Base-by-base conservation (phyloP, 2,113 vertebrate species). In the Bolborhynchus lineola region DNA sequence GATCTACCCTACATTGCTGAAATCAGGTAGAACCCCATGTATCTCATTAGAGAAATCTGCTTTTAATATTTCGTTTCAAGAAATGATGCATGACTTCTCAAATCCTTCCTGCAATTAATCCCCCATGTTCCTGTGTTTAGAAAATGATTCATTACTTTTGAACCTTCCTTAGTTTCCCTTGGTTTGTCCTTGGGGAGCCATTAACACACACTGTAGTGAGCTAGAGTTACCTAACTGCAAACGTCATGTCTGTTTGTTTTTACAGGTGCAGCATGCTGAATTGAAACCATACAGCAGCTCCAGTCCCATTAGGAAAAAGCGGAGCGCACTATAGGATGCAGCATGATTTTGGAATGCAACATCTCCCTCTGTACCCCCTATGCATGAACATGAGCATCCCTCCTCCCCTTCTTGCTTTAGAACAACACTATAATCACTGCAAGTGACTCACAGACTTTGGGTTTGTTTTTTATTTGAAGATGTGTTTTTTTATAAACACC, bases 61-160 rank as follows among this genome's bases (percentile, higher is more conserved):
- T 98, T 99, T 98, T 98, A 99, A 99, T 99, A 99, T 98, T 99
- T 97, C 91, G 96, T 98, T 98, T 98, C 98, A 94, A 98, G 97
- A 98, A 98, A 98, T 98, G 99, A 99, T 98, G 98, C 98, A 98
- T 99, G 98, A 98, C 99, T 99, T 98, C 97, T 99, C 98, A 99
- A 99, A 99, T 99, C 98, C 98, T 99, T 99, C 98, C 99, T 98
- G 98, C 99, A 99, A 99, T 99, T 99, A 99, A 99, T 99, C 98
- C 98, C 98, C 98, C 99, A 91, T 98, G 98, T 98, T 99, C 98
- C 98, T 98, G 98, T 99, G 99, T 99, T 99, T 99, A 98, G 98
- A 99, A 99, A 99, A 98, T 99, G 99, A 99, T 99, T 99, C 99
- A 99, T 99, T 99, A 99, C 98, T 98, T 98, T 98, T 98, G 98